Conservation (phyloP, 2,113 vertebrate species). For the Lucifuga dentata region DNA sequence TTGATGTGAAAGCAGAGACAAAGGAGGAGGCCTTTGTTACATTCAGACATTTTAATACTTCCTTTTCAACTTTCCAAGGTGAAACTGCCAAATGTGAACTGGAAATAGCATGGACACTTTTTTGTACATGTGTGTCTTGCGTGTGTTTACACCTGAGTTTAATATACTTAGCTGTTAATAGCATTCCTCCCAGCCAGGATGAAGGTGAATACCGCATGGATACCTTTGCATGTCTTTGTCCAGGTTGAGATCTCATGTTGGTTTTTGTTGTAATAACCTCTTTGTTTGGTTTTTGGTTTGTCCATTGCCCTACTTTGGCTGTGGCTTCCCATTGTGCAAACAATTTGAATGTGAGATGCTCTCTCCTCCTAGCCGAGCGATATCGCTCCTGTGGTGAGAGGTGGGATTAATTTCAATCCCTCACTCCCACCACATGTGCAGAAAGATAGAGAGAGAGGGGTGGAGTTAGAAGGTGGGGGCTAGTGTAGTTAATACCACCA, state of each 20-base stretch:
- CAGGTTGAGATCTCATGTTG: slow-evolving; percentile 28
- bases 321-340: slow-evolving; percentile 56
- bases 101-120: no score
- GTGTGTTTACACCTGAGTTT: slow-evolving; percentile 8
- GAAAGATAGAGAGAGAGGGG: slow-evolving; percentile 25
- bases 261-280: slow-evolving; percentile 33
- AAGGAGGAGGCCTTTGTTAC: no score
- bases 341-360: slow-evolving; percentile 64
- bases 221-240: slow-evolving; percentile 15
- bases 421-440: slow-evolving; percentile 39
- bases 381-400: slow-evolving; percentile 63
- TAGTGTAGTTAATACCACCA: slow-evolving; percentile 49
- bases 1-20: background rate
- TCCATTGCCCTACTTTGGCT: slow-evolving; percentile 47
- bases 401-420: slow-evolving; percentile 60
- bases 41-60: no score
- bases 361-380: slow-evolving; percentile 44
- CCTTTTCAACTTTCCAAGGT: no score
- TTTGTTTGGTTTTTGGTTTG: slow-evolving; percentile 42
- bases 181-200: background rate
- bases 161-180: slow-evolving; percentile 1
- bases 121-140: background rate
- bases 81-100: no score
- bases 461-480: slow-evolving; percentile 6
- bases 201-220: slow-evolving; percentile 8